Conservation (phyloP, 2,113 vertebrate genomes). For the cattle (Bos taurus) region ARS-UCD2.0 NC_037333.1:108023501-108024000, state of each 20-base stretch:
- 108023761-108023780: neutral
- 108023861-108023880: too few species aligned
- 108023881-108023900: too few species aligned
- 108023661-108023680: neutral
- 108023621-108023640: neutral
- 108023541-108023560: neutral
- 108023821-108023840: neutral
- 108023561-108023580: neutral
- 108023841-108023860: too few species aligned
- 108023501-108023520: neutral
- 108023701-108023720: neutral
- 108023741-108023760: neutral
- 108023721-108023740: neutral
- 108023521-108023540: neutral
- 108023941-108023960: too few species aligned
- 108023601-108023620: neutral
- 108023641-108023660: neutral
- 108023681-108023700: neutral
- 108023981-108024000: too few species aligned
- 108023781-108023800: neutral
- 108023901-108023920: too few species aligned
- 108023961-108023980: too few species aligned
- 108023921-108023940: too few species aligned
- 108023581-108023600: neutral
- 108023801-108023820: neutral